Evolutionary conservation across 1,140 invertebrate species (phyloP).

Genomic region (Pseudomyrmex concolor): DNA sequence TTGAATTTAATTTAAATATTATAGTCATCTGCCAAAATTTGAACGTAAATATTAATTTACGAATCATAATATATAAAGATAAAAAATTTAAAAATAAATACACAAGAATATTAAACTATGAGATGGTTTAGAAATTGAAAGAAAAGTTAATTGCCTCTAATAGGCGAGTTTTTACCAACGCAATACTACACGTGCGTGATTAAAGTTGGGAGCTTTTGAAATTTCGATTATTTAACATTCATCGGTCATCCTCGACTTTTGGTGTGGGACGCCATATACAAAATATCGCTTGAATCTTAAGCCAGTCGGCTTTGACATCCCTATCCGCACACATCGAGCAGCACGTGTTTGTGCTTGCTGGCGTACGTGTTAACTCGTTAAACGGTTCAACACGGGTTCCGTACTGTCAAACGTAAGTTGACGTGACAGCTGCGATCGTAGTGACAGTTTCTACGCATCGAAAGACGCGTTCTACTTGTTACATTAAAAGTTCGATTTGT

Average conservation of each 20-base stretch:
- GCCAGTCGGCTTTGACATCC: constrained; percentile 20
- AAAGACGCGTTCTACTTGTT: background rate
- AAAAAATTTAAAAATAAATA: no score
- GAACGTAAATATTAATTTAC: no score
- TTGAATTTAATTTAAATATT: background rate
- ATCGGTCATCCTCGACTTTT: constrained; percentile 6
- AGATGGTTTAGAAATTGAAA: constrained; percentile 40
- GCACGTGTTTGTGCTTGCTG: constrained; percentile 5
- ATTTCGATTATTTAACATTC: constrained; percentile 75
- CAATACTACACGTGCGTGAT: no score
- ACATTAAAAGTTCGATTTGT: background rate
- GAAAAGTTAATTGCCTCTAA: background rate
- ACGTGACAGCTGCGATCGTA: background rate
- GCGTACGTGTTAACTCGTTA: constrained; percentile 31
- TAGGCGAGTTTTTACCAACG: no score
- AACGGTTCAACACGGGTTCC: constrained; percentile 79
- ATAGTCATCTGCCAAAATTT: background rate
- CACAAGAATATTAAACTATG: no score
- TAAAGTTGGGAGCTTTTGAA: background rate
- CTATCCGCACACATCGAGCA: background rate
- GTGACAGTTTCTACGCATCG: background rate
- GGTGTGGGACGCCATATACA: constrained; percentile 20
- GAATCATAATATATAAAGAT: no score
- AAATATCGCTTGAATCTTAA: background rate
- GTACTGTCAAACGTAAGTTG: constrained; percentile 78